A percentile compares a stretch with the other conserved stretches of the same genome.
Conservation (phyloP, 2,797 vertebrate species). For the Parauchenoglanis ngamensis region DNA sequence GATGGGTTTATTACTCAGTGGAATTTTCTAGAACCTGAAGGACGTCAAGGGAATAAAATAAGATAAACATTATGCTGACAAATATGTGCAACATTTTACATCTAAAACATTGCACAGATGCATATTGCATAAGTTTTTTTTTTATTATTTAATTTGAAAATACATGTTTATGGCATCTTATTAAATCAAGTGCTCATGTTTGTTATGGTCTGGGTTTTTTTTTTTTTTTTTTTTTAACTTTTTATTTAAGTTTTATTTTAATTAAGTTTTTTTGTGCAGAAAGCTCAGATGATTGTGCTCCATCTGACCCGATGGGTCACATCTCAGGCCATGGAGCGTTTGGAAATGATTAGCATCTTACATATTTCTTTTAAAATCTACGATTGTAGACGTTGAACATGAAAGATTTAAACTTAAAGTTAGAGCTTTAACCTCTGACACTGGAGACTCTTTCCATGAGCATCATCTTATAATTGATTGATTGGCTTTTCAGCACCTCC, state of each 20-base stretch:
- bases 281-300: not conserved
- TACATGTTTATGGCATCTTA: not conserved
- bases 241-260: too few species aligned
- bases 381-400: not conserved
- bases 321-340: not conserved
- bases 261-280: not conserved
- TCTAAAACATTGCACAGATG: too few species aligned
- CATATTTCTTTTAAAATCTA: not conserved
- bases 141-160: too few species aligned
- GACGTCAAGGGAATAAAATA: not conserved
- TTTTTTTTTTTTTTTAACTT: too few species aligned
- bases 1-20: not conserved
- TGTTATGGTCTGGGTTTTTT: too few species aligned
- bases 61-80: not conserved
- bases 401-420: not conserved
- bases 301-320: not conserved
- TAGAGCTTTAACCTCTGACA: not conserved
- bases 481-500: conserved; percentile 19
- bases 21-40: too few species aligned
- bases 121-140: too few species aligned
- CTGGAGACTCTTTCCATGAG: not conserved
- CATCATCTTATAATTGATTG: not conserved
- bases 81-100: too few species aligned
- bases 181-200: not conserved
- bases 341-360: not conserved